A percentile compares a stretch with the other conserved stretches of the same genome.
Conservation (phyloP, 2,797 vertebrate genomes). For the Columba guinea region DNA sequence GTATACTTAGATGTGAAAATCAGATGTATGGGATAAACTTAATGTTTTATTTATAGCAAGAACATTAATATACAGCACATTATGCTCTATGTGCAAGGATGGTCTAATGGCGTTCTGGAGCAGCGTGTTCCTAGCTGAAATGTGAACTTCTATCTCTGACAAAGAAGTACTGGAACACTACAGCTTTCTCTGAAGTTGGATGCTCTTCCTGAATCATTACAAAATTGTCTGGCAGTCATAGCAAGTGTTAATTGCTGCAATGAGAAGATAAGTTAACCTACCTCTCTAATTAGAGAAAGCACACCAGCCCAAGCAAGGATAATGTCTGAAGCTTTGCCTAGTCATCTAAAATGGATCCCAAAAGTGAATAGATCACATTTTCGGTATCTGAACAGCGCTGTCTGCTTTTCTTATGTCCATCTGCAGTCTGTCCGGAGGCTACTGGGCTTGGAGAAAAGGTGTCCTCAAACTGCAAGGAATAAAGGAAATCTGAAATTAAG, state of each 20-base stretch:
- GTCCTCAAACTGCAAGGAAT: background rate
- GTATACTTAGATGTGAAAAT: slow-evolving; percentile 36
- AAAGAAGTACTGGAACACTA: slow-evolving; percentile 38
- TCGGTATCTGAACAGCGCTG: background rate
- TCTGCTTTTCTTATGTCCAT: background rate
- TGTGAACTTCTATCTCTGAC: slow-evolving; percentile 43
- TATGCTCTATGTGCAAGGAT: background rate
- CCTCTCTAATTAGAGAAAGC: slow-evolving; percentile 43
- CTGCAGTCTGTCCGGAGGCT: background rate
- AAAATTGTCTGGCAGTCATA: slow-evolving; percentile 52
- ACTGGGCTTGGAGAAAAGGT: background rate
- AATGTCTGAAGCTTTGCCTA: slow-evolving; percentile 1
- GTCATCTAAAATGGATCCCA: slow-evolving; percentile 18
- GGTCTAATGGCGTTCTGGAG: slow-evolving; percentile 33
- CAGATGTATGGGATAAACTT: slow-evolving; percentile 19
- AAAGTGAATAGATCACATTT: background rate
- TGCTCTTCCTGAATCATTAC: slow-evolving; percentile 57
- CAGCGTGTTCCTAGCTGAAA: slow-evolving; percentile 26
- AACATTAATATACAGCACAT: slow-evolving; percentile 2
- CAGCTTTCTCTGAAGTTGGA: slow-evolving; percentile 41
- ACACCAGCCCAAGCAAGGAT: background rate
- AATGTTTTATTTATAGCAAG: slow-evolving; percentile 54
- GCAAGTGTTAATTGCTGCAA: slow-evolving; percentile 55
- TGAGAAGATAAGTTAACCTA: slow-evolving; percentile 48
- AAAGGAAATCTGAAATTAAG: background rate